These are phyloP conservation scores for Petaurus breviceps DNA, from an alignment of 2,113 vertebrate species.

Conservation along the genomic window DNA sequence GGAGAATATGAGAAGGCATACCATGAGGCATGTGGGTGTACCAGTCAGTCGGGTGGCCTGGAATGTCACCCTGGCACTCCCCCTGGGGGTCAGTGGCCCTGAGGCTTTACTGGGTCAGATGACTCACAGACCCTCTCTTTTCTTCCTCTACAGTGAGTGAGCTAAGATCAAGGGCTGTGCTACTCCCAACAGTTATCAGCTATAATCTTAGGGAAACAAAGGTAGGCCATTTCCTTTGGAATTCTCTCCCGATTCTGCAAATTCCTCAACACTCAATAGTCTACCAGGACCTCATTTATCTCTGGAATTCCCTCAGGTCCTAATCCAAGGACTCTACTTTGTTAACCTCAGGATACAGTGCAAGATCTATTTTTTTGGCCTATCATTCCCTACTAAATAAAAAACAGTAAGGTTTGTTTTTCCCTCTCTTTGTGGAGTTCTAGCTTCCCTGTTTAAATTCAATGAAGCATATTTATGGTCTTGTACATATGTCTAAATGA, in stretches of 20 bases:
- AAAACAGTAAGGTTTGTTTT: constrained; percentile 47
- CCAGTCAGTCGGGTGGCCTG: not conserved
- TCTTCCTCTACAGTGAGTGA: not conserved
- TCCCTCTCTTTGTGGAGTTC: constrained; percentile 49
- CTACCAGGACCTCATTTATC: constrained; percentile 13
- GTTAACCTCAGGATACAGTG: constrained; percentile 1
- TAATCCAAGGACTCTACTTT: constrained; percentile 43
- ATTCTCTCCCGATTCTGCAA: constrained; percentile 15
- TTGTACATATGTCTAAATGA: constrained; percentile 35
- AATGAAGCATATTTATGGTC: constrained; percentile 47
- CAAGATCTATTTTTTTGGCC: constrained; percentile 40
- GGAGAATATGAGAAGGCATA: not conserved
- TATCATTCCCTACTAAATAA: constrained; percentile 57
- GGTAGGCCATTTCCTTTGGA: not conserved
- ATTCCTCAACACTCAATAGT: constrained; percentile 22
- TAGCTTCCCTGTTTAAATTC: constrained; percentile 34
- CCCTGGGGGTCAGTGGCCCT: not conserved
- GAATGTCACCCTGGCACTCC: not conserved
- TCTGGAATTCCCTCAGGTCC: not conserved
- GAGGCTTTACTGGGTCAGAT: not conserved
- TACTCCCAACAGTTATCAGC: not conserved
- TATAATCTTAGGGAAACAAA: not conserved
- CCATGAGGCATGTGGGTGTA: not conserved
- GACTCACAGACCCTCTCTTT: not conserved
- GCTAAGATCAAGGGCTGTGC: not conserved